phyloP scores from a whole-genome alignment of 2,113 vertebrate species.

The Brevimyrus niger region DNA sequence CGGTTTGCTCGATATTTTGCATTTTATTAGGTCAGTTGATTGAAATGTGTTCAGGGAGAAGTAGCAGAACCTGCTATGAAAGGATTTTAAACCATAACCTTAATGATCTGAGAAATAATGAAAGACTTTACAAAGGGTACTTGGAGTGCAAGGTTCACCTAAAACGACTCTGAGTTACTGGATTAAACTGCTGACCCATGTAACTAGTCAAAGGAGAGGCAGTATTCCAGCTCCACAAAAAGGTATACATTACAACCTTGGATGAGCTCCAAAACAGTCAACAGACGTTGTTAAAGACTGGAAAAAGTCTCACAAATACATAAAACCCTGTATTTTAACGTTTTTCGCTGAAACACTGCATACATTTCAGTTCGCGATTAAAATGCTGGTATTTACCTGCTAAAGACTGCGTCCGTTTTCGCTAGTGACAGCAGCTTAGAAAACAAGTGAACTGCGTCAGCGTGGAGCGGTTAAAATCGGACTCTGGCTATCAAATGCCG shows the following conservation, averaged over 20 bases:
- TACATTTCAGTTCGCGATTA: not conserved
- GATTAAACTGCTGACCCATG: constrained; percentile 2
- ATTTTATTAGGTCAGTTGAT: not conserved
- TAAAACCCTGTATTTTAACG: not conserved
- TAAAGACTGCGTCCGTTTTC: not conserved
- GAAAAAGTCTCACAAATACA: not conserved
- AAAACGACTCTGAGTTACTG: not conserved
- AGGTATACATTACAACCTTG: not conserved
- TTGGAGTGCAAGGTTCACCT: not conserved
- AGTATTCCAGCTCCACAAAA: not conserved
- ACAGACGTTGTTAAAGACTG: not conserved
- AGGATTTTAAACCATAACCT: not conserved
- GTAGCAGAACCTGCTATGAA: not conserved
- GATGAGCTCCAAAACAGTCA: not conserved
- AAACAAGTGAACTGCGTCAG: not conserved
- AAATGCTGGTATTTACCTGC: not conserved
- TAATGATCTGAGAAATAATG: not conserved
- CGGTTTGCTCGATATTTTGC: not conserved
- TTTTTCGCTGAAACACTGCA: not conserved
- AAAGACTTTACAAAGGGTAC: not conserved
- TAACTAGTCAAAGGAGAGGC: not conserved
- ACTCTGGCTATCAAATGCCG: not conserved
- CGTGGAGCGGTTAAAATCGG: not conserved
- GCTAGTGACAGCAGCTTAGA: not conserved
- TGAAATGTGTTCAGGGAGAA: not conserved